A percentile compares a stretch with the other conserved stretches of the same genome.
These are phyloP conservation scores for Clarias laeviceps DNA, from an alignment of 2,797 vertebrate species.

Conservation along the genomic window DNA sequence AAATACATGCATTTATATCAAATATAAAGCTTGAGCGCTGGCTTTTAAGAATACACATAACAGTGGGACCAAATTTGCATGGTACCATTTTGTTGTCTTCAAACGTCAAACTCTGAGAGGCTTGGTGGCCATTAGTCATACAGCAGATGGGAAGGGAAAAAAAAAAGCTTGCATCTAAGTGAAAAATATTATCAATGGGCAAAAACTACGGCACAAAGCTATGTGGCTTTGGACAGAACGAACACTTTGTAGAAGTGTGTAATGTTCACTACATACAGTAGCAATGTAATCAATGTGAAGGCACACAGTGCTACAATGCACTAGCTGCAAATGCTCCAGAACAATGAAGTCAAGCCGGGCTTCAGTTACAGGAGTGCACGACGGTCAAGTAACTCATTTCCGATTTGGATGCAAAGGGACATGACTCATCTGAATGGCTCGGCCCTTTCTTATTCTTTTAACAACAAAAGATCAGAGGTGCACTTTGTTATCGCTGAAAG, in stretches of 20 bases:
- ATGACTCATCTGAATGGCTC: conserved; percentile 30
- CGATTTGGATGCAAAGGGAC: conserved; percentile 33
- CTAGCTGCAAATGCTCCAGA: conserved; percentile 7
- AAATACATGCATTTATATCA: not conserved
- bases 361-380: conserved; percentile 6
- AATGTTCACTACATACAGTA: conserved; percentile 12
- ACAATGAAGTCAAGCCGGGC: not conserved
- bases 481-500: conserved; percentile 34
- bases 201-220: conserved; percentile 9
- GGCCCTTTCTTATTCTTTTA: conserved; percentile 13
- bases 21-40: not conserved
- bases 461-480: conserved; percentile 8
- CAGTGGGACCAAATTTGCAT: not conserved
- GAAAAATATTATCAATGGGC: not conserved
- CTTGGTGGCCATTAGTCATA: conserved; percentile 1
- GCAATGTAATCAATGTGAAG: conserved; percentile 2
- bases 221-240: not conserved
- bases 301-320: not conserved
- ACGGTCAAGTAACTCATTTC: conserved; percentile 23
- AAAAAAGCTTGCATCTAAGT: not conserved
- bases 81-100: not conserved
- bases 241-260: conserved; percentile 16
- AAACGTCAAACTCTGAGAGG: not conserved
- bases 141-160: not conserved
- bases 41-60: not conserved